Base-by-base conservation (phyloP, 2,888 invertebrate genomes). In the Tetragonisca angustula region DNA sequence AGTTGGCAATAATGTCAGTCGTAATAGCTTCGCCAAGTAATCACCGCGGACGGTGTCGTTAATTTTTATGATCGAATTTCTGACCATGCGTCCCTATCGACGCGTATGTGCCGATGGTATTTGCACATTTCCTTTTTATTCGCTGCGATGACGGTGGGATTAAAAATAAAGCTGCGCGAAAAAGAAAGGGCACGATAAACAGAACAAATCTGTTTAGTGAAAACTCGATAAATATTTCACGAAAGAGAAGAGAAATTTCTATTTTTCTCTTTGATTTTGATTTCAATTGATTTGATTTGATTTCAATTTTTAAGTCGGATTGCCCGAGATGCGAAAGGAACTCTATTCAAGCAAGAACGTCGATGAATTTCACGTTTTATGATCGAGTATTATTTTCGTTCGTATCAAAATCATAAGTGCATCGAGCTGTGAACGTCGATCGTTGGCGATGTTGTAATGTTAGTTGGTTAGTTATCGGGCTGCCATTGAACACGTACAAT, bases 401-500 rank as follows among this genome's bases (percentile, higher is more conserved):
- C 27, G 50, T 49, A 68, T 49, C 1, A 1, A 13, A 32, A 56
- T 27, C 59, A 32, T 43, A 59, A 76, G 49, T 76, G 59, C 69
- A 59, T 54, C 24, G 65, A 65, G 64, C 52, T 52, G 21, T 24
- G 65, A 77, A 77, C 64, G 62, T 52, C 67, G 49, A 50, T 62
- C 49, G 9, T 50, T 59, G 61, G 36, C 56, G 43, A 52, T 5
- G 36, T 9, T 36, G 9, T 9, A 54, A 54, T 68, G 71, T 76
- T 71, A 71, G 86, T 81, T 76, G 74, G 72, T 76, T 61, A 76
- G 78, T 80, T 72, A 84, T 87, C 72, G 86, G 74, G 74, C 79
- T 71, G 68, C 72, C 76, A 61, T 87, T 86, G 71, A 75, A 80
- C 79, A 67, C 76, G 65, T 68, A 56, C 76, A 56, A 78, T 73